Percentiles rank a stretch among this genome's conserved stretches.
Conservation (phyloP, 2,888 invertebrate species). For the Anticlea derivata region DNA sequence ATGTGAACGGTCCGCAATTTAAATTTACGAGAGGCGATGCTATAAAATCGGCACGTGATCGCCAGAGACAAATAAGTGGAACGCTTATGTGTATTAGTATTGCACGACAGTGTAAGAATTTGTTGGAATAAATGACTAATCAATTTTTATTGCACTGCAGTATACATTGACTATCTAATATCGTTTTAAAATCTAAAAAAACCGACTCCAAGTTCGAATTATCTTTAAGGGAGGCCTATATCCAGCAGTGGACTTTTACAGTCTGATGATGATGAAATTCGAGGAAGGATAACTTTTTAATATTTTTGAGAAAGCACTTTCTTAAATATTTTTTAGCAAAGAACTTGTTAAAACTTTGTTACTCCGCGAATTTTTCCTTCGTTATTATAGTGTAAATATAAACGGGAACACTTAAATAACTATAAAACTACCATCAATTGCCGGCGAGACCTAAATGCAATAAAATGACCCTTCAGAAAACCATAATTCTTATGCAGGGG, state of each 20-base stretch:
- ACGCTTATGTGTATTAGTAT: slow-evolving; percentile 64
- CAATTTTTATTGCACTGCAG: slow-evolving; percentile 21
- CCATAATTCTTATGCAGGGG: slow-evolving; percentile 57
- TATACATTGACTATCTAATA: slow-evolving; percentile 2
- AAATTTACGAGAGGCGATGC: slow-evolving; percentile 76
- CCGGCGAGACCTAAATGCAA: slow-evolving; percentile 49
- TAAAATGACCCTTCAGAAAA: slow-evolving; percentile 51
- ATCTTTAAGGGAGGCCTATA: too few relatives aligned
- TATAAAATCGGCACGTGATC: slow-evolving; percentile 81
- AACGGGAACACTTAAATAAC: slow-evolving; percentile 40
- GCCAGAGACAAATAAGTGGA: slow-evolving; percentile 72
- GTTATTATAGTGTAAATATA: slow-evolving; percentile 15
- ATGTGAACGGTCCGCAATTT: slow-evolving; percentile 63
- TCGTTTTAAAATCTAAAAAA: too few relatives aligned
- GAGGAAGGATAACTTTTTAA: too few relatives aligned
- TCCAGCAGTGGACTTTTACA: too few relatives aligned
- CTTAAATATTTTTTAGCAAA: too few relatives aligned
- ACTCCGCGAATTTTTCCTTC: background rate
- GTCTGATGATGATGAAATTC: too few relatives aligned
- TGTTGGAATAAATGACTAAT: slow-evolving; percentile 6
- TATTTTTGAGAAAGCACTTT: too few relatives aligned
- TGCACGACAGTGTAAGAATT: slow-evolving; percentile 40
- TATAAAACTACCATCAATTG: slow-evolving; percentile 46
- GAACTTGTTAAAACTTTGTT: too few relatives aligned
- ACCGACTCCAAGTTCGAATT: too few relatives aligned